phyloP scores from a whole-genome alignment of 2,888 invertebrate species.

The Stenotaenia linearis region DNA sequence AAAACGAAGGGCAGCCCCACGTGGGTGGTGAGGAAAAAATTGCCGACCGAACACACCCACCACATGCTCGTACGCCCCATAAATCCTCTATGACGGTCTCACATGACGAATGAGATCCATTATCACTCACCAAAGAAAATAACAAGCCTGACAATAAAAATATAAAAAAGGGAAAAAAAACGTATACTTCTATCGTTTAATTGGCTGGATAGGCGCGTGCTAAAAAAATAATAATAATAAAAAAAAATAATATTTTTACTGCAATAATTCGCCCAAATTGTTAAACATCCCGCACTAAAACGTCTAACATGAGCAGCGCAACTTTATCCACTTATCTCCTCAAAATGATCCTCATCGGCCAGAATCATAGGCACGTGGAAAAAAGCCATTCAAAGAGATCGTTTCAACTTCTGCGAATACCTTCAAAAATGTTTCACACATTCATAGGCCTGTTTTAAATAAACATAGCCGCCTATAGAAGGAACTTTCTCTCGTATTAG shows the following conservation, averaged over 20 bases:
- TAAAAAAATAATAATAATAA: not conserved
- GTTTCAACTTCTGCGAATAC: conserved; percentile 1
- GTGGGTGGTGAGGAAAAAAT: conserved; percentile 1
- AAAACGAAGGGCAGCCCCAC: conserved; percentile 10
- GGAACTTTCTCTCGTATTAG: not conserved
- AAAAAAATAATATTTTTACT: not conserved
- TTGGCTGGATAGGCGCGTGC: not conserved
- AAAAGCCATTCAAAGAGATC: not conserved
- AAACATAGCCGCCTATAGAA: not conserved
- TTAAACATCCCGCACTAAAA: not conserved
- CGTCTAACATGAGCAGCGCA: not conserved
- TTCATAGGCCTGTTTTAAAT: conserved; percentile 12
- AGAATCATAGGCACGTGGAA: not conserved
- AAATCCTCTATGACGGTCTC: conserved; percentile 13
- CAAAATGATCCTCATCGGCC: not conserved
- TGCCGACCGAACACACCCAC: conserved; percentile 11
- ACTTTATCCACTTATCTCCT: not conserved
- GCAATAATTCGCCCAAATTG: not conserved
- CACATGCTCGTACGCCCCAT: conserved; percentile 4
- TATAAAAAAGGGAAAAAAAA: not conserved
- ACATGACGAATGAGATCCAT: conserved; percentile 1
- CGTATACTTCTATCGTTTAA: not conserved
- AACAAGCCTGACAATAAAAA: not conserved
- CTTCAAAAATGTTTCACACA: conserved; percentile 11
- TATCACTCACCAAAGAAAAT: conserved; percentile 9